phyloP scores from a whole-genome alignment of 2,113 vertebrate genomes.

The Saimiri boliviensis region DNA sequence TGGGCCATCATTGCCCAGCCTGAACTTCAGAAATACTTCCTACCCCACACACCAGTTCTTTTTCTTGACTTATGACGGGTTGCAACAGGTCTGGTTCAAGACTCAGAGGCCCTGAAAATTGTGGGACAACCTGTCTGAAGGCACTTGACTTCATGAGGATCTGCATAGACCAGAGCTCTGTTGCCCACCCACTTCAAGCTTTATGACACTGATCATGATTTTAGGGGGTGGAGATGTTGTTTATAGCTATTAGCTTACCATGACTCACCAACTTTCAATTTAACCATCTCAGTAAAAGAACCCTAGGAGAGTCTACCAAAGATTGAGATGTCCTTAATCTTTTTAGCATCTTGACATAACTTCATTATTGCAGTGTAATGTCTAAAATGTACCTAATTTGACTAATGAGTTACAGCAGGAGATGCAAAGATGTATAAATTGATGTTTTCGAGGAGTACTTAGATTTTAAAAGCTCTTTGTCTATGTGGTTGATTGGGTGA shows the following conservation, averaged over 20 bases:
- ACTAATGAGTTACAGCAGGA: not conserved
- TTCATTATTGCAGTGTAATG: not conserved
- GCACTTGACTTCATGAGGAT: not conserved
- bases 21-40: not conserved
- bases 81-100: not conserved
- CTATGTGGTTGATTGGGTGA: not conserved
- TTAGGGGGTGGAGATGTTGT: not conserved
- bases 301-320: not conserved
- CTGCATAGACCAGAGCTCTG: not conserved
- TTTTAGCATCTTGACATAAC: not conserved
- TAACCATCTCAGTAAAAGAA: not conserved
- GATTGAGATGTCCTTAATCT: not conserved
- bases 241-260: not conserved
- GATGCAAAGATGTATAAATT: not conserved
- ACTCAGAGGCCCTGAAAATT: not conserved
- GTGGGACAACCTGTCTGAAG: not conserved
- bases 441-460: not conserved
- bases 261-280: not conserved
- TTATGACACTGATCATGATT: not conserved
- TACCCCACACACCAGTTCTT: rapidly evolving
- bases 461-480: not conserved
- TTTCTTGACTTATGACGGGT: not conserved
- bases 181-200: not conserved
- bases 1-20: not conserved
- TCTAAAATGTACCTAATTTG: not conserved